phyloP scores from a whole-genome alignment of 1,140 invertebrate species.

The Pentalonia nigronervosa region DNA sequence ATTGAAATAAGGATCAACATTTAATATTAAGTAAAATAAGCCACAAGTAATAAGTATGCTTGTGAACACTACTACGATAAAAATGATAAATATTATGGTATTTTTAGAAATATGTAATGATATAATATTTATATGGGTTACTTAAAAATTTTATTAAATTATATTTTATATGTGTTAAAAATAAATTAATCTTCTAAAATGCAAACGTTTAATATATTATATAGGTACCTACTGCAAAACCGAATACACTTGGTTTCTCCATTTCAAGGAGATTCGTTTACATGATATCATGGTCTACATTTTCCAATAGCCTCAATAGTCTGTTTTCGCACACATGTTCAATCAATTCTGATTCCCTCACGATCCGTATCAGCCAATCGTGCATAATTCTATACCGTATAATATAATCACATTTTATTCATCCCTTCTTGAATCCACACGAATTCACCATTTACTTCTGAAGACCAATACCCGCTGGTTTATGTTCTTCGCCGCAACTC shows the following conservation, averaged over 20 bases:
- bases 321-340: not conserved
- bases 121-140: not conserved
- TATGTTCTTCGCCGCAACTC: not conserved
- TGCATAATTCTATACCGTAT: not conserved
- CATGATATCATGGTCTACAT: not conserved
- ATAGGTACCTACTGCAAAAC: not conserved
- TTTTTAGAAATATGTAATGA: not conserved
- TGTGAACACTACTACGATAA: not conserved
- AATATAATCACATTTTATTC: not conserved
- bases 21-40: not conserved
- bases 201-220: not conserved
- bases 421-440: not conserved
- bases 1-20: not conserved
- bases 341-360: not conserved
- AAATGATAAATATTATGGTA: not conserved
- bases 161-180: not conserved
- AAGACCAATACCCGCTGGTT: not conserved
- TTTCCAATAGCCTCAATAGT: conserved; percentile 1
- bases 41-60: not conserved
- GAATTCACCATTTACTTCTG: not conserved
- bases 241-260: not conserved
- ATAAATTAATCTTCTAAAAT: not conserved
- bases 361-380: not conserved
- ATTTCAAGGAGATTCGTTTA: not conserved
- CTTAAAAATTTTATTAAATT: not conserved